Conservation (phyloP, 2,888 invertebrate species). For the Nudaria mundana region DNA sequence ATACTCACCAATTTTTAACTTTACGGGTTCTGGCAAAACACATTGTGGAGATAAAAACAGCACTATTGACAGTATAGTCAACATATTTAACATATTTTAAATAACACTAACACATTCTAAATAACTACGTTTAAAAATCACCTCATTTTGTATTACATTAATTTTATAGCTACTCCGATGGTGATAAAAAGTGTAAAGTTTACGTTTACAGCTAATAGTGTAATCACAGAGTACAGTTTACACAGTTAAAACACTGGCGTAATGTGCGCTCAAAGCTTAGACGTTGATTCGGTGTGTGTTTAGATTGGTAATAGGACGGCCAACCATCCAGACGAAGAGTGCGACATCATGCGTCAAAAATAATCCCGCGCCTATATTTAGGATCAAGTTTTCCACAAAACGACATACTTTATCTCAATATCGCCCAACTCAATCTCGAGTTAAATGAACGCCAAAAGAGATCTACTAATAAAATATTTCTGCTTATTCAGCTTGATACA, state of each 20-base stretch:
- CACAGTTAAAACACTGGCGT: constrained; percentile 43
- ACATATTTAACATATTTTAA: constrained; percentile 37
- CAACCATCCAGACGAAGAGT: constrained; percentile 38
- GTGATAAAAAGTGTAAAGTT: constrained; percentile 42
- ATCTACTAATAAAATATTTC: constrained; percentile 17
- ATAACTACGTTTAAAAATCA: constrained; percentile 17
- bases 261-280: constrained; percentile 58
- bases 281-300: constrained; percentile 62
- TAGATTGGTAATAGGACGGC: constrained; percentile 60
- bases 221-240: constrained; percentile 44
- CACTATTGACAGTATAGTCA: constrained; percentile 37
- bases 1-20: constrained; percentile 47
- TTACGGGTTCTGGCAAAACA: constrained; percentile 29
- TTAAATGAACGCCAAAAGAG: constrained; percentile 20
- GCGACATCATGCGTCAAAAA: constrained; percentile 69
- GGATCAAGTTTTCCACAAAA: constrained; percentile 72
- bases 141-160: constrained; percentile 7
- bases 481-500: constrained; percentile 9
- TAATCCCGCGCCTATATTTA: constrained; percentile 75
- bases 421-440: constrained; percentile 39
- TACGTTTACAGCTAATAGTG: constrained; percentile 35
- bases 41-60: constrained; percentile 40
- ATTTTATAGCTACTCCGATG: constrained; percentile 11
- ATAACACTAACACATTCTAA: neutral
- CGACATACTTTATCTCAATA: constrained; percentile 67